Evolutionary conservation across 2,113 vertebrate species (phyloP).

Genomic region (Stercorarius parasiticus): DNA sequence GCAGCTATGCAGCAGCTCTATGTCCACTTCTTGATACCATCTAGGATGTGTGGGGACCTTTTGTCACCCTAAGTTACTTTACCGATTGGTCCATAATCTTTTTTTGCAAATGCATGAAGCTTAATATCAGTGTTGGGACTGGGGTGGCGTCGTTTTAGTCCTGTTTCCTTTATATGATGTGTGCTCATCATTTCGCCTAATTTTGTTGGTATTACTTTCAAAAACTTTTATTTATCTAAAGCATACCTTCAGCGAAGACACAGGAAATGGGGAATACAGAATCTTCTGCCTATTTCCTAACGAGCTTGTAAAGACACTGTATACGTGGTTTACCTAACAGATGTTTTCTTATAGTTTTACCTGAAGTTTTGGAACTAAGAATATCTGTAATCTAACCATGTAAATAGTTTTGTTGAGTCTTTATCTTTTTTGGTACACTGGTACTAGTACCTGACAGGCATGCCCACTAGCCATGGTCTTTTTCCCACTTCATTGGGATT

Average conservation of each 20-base stretch:
- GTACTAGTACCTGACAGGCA: not conserved
- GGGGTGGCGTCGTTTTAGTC: not conserved
- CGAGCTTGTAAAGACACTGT: not conserved
- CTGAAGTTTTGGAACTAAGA: not conserved
- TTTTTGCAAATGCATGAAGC: not conserved
- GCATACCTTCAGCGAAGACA: not conserved
- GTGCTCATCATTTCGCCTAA: not conserved
- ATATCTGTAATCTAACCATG: not conserved
- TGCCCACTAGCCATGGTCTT: not conserved
- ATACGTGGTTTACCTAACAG: not conserved
- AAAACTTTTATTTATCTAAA: not conserved
- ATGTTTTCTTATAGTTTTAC: not conserved
- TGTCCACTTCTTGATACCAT: not conserved
- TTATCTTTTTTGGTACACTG: not conserved
- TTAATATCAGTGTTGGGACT: fast-evolving
- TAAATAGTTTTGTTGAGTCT: not conserved
- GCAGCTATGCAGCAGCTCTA: not conserved
- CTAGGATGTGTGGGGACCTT: not conserved
- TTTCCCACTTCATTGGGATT: not conserved
- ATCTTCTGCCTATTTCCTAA: not conserved
- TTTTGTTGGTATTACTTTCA: not conserved
- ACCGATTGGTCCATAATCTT: not conserved
- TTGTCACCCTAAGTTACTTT: not conserved
- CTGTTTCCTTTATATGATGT: not conserved
- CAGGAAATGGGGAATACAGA: not conserved